Evolutionary conservation across 2,888 invertebrate genomes (phyloP), one percentile per base, ranked within the genome.

Genomic region (Anaspis maculata): DNA sequence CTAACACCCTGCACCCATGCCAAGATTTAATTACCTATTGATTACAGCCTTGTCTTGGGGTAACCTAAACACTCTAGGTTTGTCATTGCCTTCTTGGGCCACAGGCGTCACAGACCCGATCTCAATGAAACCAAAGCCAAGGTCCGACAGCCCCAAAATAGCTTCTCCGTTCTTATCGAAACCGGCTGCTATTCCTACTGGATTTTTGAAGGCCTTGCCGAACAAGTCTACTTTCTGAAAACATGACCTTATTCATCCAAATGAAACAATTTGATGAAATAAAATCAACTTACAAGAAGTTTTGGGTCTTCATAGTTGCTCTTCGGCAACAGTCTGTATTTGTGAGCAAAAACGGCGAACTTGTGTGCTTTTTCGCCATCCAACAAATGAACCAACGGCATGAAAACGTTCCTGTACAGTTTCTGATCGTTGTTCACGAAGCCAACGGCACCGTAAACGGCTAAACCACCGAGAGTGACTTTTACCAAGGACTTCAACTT

Each of bases 91-190:
- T 0, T 77, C 70, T 62, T 98, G 98, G 1, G 97, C 87, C 51
- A 79, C 60, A 1, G 97, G 97, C 2, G 98, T 98, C 0, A 98
- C 82, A 3, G 92, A 91, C 37, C 97, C 97, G 49, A 98, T 79
- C 74, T 98, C 97, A 13, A 97, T 79, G 63, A 95, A 89, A 3
- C 96, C 88, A 67, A 98, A 96, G 0, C 97, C 97, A 35, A 91
- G 68, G 52, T 80, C 77, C 40, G 77, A 72, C 22, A 98, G 66
- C 1, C 90, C 88, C 51, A 77, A 64, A 2, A 95, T 72, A 13
- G 89, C 92, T 69, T 96, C 94, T 3, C 83, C 96, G 66, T 97
- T 82, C 65, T 99, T 98, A 64, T 98, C 98, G 68, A 97, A 97
- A 3, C 97, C 98, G 35, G 97, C 98, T 14, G 97, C 97, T 55